Base-by-base conservation (phyloP, 2,113 vertebrate species). In the Cygnus atratus region DNA sequence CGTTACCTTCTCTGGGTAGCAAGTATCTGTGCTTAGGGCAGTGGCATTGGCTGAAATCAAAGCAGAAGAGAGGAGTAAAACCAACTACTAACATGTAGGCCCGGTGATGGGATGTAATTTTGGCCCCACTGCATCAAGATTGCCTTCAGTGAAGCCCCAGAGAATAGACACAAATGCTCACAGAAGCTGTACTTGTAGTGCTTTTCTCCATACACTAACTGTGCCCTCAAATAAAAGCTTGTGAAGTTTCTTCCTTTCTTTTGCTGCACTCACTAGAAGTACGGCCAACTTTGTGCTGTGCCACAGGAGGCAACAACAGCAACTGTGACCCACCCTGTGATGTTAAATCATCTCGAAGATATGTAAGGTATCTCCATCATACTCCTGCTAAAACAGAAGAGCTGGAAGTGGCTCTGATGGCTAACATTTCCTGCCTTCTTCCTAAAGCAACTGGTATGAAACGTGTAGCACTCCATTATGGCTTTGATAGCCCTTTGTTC, bases 171-270 rank as follows among this genome's bases (percentile, higher is more conserved):
- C 57, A 93, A 54, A 54, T 22, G 11, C 19, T 75, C 16, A 33
- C 62, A 65, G 82, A 5, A 86, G 76, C 68, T 81, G 65, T 81
- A 48, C 39, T 54, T 35, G 39, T 58, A 77, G 55, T 90, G 80
- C 43, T 96, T 77, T 88, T 20, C 37, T 67, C 57, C 84, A 83
- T 93, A 41, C 20, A 2, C 4, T 48, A 61, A 35, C 2, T 2
- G n/a, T 31, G 54, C 48, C 77, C 90, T 68, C 66, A 25, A 96
- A 96, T 89, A 97, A 95, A 96, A 39, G 11, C 24, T 59, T 35
- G 46, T 43, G 46, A 62, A 50, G 31, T 28, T 73, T 74, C 28
- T 57, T 81, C 61, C 22, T 87, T 73, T 21, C 31, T 84, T 67
- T 75, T n/a, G 25, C 7, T 75, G 68, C 61, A 7, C 22, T 88